Evolutionary conservation across 2,888 invertebrate genomes (phyloP), one percentile per base, ranked within the genome.

Genomic region (Athrips mouffetella): DNA sequence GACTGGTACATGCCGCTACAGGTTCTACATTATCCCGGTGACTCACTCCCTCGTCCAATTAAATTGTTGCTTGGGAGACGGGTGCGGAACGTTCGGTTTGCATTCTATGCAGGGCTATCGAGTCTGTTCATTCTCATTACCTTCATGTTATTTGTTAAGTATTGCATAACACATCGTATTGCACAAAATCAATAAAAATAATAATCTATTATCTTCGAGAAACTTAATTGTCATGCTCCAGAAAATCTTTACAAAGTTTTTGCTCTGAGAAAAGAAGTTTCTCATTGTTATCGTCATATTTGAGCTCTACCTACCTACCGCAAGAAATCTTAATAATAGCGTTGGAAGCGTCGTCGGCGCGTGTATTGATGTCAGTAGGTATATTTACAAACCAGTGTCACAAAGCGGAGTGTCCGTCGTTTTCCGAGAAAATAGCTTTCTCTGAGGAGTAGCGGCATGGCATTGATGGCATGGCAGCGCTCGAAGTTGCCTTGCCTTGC

Each of bases 401-500:
- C 47, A 47, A 47, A 30, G 47, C 30, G 37, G 21, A 45, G 21
- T 45, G 40, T 35, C 45, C 30, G 27, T 8, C 44, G 50, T 50
- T 45, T 51, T 80, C 78, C 70, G 64, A 72, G 83, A 83, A 85
- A 72, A 70, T 67, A 65, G 82, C 85, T 84, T 84, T 84, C 84
- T 78, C 82, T 65, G 55, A 65, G 62, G 68, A n/a, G 7, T 63
- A 70, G 64, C 75, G 37, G 63, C 75, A n/a, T n/a, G n/a, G n/a
- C n/a, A n/a, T n/a, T n/a, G n/a, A n/a, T n/a, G n/a, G n/a, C n/a
- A n/a, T n/a, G 68, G 70, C 67, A 60, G 59, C 55, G 59, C 63
- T 74, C 71, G 73, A 75, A 73, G 73, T 65, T 62, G 65, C 55
- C 66, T 70, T n/a, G n/a, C n/a, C 67, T 69, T 63, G 65, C 65